These are phyloP conservation scores for Muscicapa comitata DNA, from an alignment of 2,797 vertebrate species.

Conservation along the genomic window DNA sequence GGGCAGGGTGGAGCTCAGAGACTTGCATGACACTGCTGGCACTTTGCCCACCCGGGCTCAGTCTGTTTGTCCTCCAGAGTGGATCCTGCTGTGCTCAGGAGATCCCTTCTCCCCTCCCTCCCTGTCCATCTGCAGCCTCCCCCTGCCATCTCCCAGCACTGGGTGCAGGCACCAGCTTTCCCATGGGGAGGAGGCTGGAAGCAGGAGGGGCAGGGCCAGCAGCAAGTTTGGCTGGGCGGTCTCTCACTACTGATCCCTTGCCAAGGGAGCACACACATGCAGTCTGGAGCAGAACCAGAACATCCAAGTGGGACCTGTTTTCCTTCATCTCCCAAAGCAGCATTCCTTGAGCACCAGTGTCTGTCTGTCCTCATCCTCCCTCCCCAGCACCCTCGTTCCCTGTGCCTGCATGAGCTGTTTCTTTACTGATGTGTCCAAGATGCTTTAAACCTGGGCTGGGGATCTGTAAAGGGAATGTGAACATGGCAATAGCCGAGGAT, in stretches of 20 bases:
- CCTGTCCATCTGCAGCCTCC: neutral
- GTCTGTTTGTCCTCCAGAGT: neutral
- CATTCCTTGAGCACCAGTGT: neutral
- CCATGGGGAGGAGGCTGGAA: neutral
- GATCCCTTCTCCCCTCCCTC: neutral
- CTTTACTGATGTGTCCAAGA: neutral
- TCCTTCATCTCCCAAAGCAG: neutral
- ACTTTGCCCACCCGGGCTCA: neutral
- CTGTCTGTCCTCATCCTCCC: neutral
- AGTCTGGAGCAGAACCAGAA: neutral
- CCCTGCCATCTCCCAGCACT: neutral
- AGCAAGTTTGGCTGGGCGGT: neutral
- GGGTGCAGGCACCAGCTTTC: neutral
- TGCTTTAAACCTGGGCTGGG: neutral
- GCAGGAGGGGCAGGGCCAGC: neutral
- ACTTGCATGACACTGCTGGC: neutral
- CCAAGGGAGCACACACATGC: fast-evolving
- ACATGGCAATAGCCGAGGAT: neutral
- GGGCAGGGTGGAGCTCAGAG: neutral
- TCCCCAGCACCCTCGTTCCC: neutral
- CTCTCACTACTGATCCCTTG: neutral
- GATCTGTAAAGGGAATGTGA: neutral
- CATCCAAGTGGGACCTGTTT: neutral
- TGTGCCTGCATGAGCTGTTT: slow-evolving; percentile 12
- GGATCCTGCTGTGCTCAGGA: neutral